A percentile compares a stretch with the other conserved stretches of the same genome.
These are phyloP conservation scores for Rhinoderma darwinii DNA, from an alignment of 2,113 vertebrate genomes.

Conservation along the genomic window DNA sequence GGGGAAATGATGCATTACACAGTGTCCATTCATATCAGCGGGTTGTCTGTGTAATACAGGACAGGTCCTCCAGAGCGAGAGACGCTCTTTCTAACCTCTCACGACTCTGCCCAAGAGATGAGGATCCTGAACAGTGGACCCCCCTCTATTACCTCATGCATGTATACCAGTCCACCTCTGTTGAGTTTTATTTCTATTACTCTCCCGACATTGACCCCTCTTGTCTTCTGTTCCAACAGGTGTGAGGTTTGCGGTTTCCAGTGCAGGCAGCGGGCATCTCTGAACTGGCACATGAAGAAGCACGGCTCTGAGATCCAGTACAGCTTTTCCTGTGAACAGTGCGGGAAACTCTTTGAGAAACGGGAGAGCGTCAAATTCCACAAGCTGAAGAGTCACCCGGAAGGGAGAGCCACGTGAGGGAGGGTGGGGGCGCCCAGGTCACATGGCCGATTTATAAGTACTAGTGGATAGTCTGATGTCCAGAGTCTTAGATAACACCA, in stretches of 20 bases:
- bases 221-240: conserved; percentile 67
- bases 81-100: too few relatives aligned
- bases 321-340: conserved; percentile 91
- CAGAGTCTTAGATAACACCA: not conserved
- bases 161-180: too few relatives aligned
- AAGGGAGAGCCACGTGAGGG: conserved; percentile 77
- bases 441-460: not conserved
- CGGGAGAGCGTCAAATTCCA: conserved; percentile 92
- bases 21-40: too few relatives aligned
- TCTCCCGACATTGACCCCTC: not conserved
- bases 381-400: conserved; percentile 89
- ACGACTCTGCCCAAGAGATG: too few relatives aligned
- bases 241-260: conserved; percentile 95
- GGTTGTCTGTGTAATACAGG: too few relatives aligned
- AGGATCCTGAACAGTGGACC: too few relatives aligned
- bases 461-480: not conserved
- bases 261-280: conserved; percentile 88
- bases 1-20: too few relatives aligned
- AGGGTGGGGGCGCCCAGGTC: not conserved
- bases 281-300: conserved; percentile 97
- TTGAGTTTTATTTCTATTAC: too few relatives aligned
- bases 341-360: conserved; percentile 89
- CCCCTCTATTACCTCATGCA: too few relatives aligned
- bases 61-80: too few relatives aligned
- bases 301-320: conserved; percentile 85